Evolutionary conservation across 2,797 vertebrate species (phyloP), one percentile per base, ranked within the genome.

Genomic region (Pitangus sulphuratus): DNA sequence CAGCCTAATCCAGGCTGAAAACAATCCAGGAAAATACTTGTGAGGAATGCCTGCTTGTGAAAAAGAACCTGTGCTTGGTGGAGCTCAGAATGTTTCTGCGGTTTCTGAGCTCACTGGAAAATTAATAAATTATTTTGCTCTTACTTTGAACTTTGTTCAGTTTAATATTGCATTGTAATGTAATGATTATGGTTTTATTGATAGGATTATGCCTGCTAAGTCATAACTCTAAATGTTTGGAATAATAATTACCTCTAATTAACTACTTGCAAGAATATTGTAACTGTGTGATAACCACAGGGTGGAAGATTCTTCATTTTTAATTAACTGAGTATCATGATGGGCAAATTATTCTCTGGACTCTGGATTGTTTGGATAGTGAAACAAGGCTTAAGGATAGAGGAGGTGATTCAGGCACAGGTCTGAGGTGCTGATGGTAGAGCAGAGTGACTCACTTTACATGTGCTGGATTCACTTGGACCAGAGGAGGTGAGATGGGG

Each of bases 21-120:
- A 40, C 51, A 47, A 8, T 71, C 45, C 12, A 69, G 72, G 57
- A 56, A 22, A 68, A 54, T 25, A 12, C 21, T 80, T 76, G 8
- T 60, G 48, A 31, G 54, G 48, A 80, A 24, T 48, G 11, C 8
- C 53, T 83, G 0, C 25, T 69, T 83, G 53, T 91, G 84, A 18
- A 90, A 69, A 57, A 90, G 33, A 79, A 21, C 4, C 30, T 70
- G 16, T 66, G 40, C 28, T 8, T 45, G 30, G 10, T 58, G 42
- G 51, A 75, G 58, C 66, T 87, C 45, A 65, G 61, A 50, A 72
- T 76, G 70, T 81, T 76, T 45, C 37, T 90, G 70, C n/a, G 58
- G 81, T 85, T 94, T 91, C 53, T 92, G 86, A 89, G 86, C 81
- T 92, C 37, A 64, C 15, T 90, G 64, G 48, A 60, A 92, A 82